These are phyloP conservation scores for Pedionomus torquatus DNA, from an alignment of 2,113 vertebrate species.

Conservation along the genomic window DNA sequence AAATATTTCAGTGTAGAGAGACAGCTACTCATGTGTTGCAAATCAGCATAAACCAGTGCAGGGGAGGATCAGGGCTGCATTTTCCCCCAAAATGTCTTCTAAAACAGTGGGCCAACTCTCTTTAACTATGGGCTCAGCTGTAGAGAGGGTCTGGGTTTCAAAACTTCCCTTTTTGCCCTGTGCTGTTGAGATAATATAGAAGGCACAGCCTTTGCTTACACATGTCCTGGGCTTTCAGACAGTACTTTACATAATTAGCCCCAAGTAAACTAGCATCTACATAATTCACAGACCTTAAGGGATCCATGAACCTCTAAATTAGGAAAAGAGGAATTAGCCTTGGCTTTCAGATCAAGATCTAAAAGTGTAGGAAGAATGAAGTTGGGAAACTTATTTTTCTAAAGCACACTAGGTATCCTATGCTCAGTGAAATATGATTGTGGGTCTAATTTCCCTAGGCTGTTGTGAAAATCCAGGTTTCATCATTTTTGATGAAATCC, in stretches of 20 bases:
- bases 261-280: background rate
- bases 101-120: background rate
- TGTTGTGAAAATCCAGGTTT: constrained; percentile 29
- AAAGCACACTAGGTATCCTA: background rate
- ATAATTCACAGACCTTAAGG: background rate
- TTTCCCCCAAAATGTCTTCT: background rate
- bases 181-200: background rate
- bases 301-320: background rate
- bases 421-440: background rate
- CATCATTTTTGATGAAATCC: too few relatives aligned
- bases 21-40: background rate
- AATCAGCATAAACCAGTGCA: background rate
- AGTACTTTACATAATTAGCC: background rate
- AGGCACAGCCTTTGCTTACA: background rate
- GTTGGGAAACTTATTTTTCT: background rate
- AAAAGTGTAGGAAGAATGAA: background rate
- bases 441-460: constrained; percentile 18
- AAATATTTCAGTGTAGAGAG: background rate
- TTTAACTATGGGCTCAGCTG: background rate
- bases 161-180: background rate
- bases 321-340: background rate
- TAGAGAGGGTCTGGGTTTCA: background rate
- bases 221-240: background rate
- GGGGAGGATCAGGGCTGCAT: background rate
- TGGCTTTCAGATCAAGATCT: background rate